Percentiles rank a stretch among this genome's conserved stretches.
Conservation (phyloP, 1,140 invertebrate genomes). For the Cardiocondyla obscurior region DNA sequence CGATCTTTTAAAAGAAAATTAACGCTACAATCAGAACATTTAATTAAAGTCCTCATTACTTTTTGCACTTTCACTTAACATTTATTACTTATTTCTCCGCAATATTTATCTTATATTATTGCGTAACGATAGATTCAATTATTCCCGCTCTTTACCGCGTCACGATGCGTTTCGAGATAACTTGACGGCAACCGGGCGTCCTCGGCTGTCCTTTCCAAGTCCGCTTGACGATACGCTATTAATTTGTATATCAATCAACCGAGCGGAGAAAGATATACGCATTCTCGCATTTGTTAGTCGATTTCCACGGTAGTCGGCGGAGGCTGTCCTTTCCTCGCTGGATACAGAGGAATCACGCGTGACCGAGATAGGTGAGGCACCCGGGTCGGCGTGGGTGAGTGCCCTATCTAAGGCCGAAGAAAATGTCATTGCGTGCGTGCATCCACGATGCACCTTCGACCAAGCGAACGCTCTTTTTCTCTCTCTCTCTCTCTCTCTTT, state of each 20-base stretch:
- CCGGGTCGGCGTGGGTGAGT: neutral
- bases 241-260: conserved; percentile 75
- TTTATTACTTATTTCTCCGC: neutral
- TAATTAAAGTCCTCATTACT: neutral
- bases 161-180: neutral
- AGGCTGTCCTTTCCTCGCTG: conserved; percentile 31
- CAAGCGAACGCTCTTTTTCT: conserved; percentile 72
- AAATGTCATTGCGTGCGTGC: conserved; percentile 32
- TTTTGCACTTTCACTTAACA: neutral
- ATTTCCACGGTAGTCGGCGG: conserved; percentile 44
- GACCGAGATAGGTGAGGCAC: conserved; percentile 57
- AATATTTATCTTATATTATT: neutral
- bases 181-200: neutral
- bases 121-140: neutral
- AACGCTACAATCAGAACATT: neutral
- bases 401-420: conserved; percentile 44
- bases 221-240: conserved; percentile 60
- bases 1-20: neutral
- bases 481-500: too few species aligned
- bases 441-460: conserved; percentile 20
- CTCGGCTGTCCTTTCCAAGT: neutral
- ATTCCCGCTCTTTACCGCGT: neutral
- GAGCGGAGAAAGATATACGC: conserved; percentile 63
- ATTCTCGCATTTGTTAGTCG: conserved; percentile 67
- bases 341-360: conserved; percentile 32